These are phyloP conservation scores for Trichomalopsis sarcophagae DNA, from an alignment of 1,140 invertebrate species.

Conservation along the genomic window DNA sequence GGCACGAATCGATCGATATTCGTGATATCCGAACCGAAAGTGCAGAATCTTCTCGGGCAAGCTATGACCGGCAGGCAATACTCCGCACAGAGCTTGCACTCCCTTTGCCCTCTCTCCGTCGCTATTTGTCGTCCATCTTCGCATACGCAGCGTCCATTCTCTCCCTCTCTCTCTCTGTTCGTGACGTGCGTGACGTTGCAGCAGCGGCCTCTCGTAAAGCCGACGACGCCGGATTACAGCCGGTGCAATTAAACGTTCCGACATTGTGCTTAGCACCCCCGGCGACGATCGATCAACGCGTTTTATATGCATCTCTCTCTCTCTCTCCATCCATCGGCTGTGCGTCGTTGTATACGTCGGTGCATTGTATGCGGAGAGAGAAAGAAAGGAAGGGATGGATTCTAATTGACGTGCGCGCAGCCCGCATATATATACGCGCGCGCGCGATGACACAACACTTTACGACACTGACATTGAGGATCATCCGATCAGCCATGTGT, in stretches of 20 bases:
- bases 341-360: not conserved
- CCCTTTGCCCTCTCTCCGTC: not conserved
- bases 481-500: conserved; percentile 21
- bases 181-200: conserved; percentile 35
- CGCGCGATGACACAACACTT: conserved; percentile 40
- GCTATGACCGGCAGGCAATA: not conserved
- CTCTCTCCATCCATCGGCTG: not conserved
- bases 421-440: no score
- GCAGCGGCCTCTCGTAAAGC: conserved; percentile 44
- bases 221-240: conserved; percentile 39
- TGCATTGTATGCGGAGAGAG: not conserved
- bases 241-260: conserved; percentile 52
- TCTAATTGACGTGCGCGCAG: conserved; percentile 27
- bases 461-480: conserved; percentile 49
- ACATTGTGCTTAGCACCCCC: conserved; percentile 49
- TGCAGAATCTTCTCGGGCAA: no score
- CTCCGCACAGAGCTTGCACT: not conserved
- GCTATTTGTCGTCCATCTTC: conserved; percentile 32
- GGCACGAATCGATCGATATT: not conserved
- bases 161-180: not conserved
- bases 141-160: not conserved
- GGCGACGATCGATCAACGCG: conserved; percentile 32
- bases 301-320: not conserved
- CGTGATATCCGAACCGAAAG: no score
- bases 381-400: conserved; percentile 7